Base-by-base conservation (phyloP, 2,797 vertebrate genomes). In the Sebastes iracundus region DNA sequence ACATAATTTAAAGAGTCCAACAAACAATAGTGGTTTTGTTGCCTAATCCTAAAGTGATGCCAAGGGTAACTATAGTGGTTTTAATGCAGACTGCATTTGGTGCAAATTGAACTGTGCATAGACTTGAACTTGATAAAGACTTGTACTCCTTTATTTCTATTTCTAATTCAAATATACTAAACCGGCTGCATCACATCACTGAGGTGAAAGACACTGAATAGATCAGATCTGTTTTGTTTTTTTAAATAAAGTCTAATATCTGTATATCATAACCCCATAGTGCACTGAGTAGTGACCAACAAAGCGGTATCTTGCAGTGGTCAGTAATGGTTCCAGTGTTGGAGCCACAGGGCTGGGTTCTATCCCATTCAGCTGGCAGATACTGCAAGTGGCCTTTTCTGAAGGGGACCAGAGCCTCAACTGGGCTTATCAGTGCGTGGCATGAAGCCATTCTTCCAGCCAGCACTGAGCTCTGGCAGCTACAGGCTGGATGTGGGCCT, bases 381-480 rank as follows among this genome's bases (percentile, higher is more conserved):
- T 80, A 23, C 23, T 60, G 20, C 23, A 46, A 61, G 62, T 67
- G 60, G 78, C 71, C 71, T 81, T 75, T 78, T 77, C 69, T 71
- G 61, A 46, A 65, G 55, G 66, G 55, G 67, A 71, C 60, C 68
- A 65, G 63, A 69, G 79, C 49, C 65, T 71, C 65, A 8, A 1
- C 63, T 18, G 61, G 78, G 76, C 68, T 71, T 42, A 78, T 87
- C 79, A 75, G 49, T 58, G 74, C 53, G 20, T 85, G 82, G 75
- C 88, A 79, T 11, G n/a, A 23, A 56, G 77, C 66, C 85, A 46
- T 55, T 7, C 74, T 68, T n/a, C n/a, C 58, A 81, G 61, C 74
- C 76, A 84, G 78, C 62, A 32, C 20, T 53, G 64, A 76, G 64
- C 66, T 81, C 72, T 69, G 71, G 75, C 69, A 79, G 73, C 62